Conservation (phyloP, 1,140 invertebrate genomes). For the Trichoplusia ni region DNA sequence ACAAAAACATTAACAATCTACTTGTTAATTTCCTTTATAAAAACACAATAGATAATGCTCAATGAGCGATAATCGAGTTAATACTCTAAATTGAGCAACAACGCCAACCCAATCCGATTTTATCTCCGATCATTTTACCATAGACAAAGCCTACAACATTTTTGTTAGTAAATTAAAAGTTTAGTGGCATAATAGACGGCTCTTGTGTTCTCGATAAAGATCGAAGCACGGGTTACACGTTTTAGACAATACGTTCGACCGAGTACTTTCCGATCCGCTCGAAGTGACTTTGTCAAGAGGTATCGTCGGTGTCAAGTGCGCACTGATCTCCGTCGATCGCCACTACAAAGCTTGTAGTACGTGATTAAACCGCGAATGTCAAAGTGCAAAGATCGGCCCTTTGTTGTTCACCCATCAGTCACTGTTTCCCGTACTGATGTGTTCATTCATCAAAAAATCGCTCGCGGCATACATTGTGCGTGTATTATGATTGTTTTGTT, state of each 20-base stretch:
- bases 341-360: conserved; percentile 49
- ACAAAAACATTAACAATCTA: conserved; percentile 1
- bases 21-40: conserved; percentile 16
- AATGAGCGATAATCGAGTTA: conserved; percentile 28
- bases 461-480: conserved; percentile 43
- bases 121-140: background rate
- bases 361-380: conserved; percentile 73
- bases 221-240: conserved; percentile 31
- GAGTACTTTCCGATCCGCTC: conserved; percentile 42
- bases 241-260: conserved; percentile 34
- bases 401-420: conserved; percentile 52
- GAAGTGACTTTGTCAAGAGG: conserved; percentile 57
- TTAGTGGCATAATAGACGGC: conserved; percentile 4
- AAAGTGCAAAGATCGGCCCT: conserved; percentile 68
- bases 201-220: conserved; percentile 29
- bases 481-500: conserved; percentile 4
- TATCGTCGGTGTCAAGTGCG: conserved; percentile 63
- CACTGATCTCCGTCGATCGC: conserved; percentile 44
- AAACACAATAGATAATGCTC: conserved; percentile 23
- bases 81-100: conserved; percentile 30
- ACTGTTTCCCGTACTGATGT: conserved; percentile 55
- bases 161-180: conserved; percentile 36
- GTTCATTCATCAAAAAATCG: conserved; percentile 70
- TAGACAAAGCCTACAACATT: conserved; percentile 26
- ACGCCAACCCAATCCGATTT: conserved; percentile 3